Evolutionary conservation across 2,113 vertebrate genomes (phyloP).

Genomic region (Hemichromis elongatus): DNA sequence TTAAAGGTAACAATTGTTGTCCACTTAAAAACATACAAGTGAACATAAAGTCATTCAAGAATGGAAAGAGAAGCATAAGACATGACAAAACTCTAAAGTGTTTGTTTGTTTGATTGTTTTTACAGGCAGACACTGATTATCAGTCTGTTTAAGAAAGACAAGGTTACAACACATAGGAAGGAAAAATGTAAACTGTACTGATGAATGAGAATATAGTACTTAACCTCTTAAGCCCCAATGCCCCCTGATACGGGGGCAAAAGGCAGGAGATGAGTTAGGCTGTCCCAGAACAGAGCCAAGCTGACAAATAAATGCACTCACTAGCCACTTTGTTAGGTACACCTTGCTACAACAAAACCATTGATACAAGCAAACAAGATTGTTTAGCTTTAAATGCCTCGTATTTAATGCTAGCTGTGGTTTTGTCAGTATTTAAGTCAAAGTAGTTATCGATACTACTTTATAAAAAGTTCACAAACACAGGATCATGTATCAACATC

Average conservation of each 20-base stretch:
- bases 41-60: background rate
- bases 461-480: too few relatives aligned
- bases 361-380: background rate
- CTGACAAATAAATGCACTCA: background rate
- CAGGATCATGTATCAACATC: too few relatives aligned
- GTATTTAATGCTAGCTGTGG: too few relatives aligned
- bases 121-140: background rate
- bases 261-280: too few relatives aligned
- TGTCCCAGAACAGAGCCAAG: too few relatives aligned
- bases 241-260: too few relatives aligned
- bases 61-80: background rate
- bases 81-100: background rate
- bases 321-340: background rate
- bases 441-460: too few relatives aligned
- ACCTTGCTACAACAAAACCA: background rate
- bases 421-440: too few relatives aligned
- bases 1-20: background rate
- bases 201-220: background rate
- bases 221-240: too few relatives aligned
- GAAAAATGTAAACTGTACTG: background rate
- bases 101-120: background rate
- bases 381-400: background rate
- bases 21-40: background rate
- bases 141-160: background rate
- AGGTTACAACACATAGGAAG: background rate